Percentiles rank a stretch among this genome's conserved stretches.
These are phyloP conservation scores for Baryphthengus martii DNA, from an alignment of 2,113 vertebrate species.

Conservation along the genomic window DNA sequence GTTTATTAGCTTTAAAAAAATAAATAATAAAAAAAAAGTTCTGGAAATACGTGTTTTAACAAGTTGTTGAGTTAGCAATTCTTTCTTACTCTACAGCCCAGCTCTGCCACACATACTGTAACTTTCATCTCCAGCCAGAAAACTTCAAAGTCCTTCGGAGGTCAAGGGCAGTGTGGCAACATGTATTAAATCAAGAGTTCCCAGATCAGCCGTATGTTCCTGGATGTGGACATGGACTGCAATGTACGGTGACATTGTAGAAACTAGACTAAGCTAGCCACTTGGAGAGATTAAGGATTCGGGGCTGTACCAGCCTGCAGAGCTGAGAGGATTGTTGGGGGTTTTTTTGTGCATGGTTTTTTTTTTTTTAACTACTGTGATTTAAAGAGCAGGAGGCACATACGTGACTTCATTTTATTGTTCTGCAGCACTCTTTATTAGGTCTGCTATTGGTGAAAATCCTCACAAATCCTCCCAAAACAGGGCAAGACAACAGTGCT, in stretches of 20 bases:
- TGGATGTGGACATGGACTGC: constrained; percentile 6
- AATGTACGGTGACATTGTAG: neutral
- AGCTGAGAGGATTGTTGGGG: neutral
- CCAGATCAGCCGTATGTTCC: neutral
- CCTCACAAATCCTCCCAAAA: neutral
- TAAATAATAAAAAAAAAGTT: neutral
- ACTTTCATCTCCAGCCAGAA: constrained; percentile 64
- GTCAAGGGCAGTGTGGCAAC: constrained; percentile 49
- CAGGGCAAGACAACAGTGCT: neutral
- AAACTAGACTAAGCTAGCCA: neutral
- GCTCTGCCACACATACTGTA: constrained; percentile 36
- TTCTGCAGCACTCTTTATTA: neutral
- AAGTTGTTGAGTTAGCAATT: constrained; percentile 53
- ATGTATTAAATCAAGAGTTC: constrained; percentile 55
- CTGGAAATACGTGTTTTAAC: constrained; percentile 42
- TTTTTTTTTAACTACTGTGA: neutral
- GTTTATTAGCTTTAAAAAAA: constrained; percentile 19
- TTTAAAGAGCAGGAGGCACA: neutral
- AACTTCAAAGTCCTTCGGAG: constrained; percentile 47
- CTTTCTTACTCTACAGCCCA: neutral
- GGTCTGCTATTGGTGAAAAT: neutral
- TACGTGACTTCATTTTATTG: neutral
- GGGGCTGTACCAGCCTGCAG: neutral
- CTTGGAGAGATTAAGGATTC: constrained; percentile 15
- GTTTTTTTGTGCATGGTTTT: neutral